Conservation (phyloP, 2,113 vertebrate genomes). For the Pterocles burchelli region DNA sequence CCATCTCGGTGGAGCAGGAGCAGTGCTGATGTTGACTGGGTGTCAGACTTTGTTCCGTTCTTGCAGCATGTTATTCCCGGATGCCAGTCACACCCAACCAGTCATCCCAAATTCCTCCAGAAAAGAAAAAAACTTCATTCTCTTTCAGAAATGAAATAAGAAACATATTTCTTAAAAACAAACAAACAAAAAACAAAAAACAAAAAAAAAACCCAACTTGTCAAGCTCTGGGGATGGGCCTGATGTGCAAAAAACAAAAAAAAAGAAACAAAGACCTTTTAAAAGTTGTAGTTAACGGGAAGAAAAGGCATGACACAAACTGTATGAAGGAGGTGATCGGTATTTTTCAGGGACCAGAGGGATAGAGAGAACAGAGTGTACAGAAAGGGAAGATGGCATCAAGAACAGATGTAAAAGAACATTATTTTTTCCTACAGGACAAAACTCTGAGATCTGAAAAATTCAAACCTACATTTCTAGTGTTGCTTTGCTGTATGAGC, state of each 20-base stretch:
- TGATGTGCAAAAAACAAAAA: background rate
- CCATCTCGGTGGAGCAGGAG: background rate
- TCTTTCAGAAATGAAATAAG: background rate
- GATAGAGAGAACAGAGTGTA: background rate
- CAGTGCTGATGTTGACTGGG: background rate
- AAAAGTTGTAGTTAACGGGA: background rate
- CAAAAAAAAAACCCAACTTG: accelerated
- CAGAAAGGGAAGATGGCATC: background rate
- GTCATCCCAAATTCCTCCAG: background rate
- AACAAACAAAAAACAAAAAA: too few species aligned
- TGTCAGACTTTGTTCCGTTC: background rate
- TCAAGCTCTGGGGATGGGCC: background rate
- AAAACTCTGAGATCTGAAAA: background rate
- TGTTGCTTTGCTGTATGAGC: background rate
- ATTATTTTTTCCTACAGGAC: background rate
- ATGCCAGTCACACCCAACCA: background rate
- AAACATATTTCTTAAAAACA: background rate
- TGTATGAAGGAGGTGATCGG: background rate
- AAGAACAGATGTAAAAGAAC: background rate
- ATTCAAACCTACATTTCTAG: background rate
- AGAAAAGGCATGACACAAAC: background rate
- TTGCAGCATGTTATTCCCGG: background rate
- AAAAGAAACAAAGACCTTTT: background rate
- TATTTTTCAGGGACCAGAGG: background rate
- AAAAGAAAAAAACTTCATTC: background rate